A percentile compares a stretch with the other conserved stretches of the same genome.
These are phyloP conservation scores for Gephyroberyx darwinii DNA, from an alignment of 2,797 vertebrate genomes.

Conservation along the genomic window DNA sequence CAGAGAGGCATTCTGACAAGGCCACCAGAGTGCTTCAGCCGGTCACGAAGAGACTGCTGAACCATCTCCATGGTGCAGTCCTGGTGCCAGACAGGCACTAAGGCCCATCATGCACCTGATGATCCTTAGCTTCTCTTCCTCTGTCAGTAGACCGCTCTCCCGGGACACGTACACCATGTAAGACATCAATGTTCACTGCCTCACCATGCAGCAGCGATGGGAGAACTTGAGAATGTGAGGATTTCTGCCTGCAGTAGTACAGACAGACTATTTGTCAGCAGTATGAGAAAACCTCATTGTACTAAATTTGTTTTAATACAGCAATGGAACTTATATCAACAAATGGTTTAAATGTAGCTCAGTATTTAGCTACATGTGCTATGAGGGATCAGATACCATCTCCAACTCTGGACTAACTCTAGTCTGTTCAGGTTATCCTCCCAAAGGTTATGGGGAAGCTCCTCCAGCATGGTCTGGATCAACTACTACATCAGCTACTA, in stretches of 20 bases:
- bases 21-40: conserved; percentile 84
- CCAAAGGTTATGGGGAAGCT: conserved; percentile 88
- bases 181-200: conserved; percentile 85
- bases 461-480: conserved; percentile 84
- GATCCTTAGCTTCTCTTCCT: conserved; percentile 80
- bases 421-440: conserved; percentile 86
- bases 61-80: conserved; percentile 81
- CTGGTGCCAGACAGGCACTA: conserved; percentile 84
- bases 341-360: background rate
- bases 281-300: too few relatives aligned
- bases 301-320: too few relatives aligned
- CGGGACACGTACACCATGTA: conserved; percentile 86
- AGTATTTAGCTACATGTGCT: background rate
- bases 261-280: too few relatives aligned
- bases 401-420: conserved; percentile 87
- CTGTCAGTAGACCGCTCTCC: conserved; percentile 68
- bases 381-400: conserved; percentile 76
- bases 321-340: background rate
- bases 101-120: conserved; percentile 83
- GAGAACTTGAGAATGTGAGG: conserved; percentile 66
- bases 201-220: conserved; percentile 85
- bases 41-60: conserved; percentile 79
- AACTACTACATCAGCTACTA: conserved; percentile 85
- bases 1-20: conserved; percentile 83
- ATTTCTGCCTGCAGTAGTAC: too few relatives aligned